These are phyloP conservation scores for Porites evermanni DNA, from an alignment of 92 coral and sea anemone genomes.

Conservation along the genomic window DNA sequence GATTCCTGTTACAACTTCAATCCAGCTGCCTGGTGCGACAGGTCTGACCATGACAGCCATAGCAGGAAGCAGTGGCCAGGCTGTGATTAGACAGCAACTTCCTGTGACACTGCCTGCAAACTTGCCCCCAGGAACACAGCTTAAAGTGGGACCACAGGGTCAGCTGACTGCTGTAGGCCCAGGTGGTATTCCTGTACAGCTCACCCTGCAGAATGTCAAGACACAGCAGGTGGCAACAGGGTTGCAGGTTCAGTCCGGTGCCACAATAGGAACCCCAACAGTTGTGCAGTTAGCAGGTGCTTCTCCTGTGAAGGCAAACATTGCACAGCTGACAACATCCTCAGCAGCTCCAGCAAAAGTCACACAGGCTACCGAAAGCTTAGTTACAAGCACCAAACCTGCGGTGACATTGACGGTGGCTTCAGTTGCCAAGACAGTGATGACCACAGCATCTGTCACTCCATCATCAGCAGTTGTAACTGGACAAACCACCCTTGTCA, in stretches of 20 bases:
- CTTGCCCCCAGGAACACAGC: conserved; percentile 85
- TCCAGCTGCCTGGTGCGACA: conserved; percentile 44
- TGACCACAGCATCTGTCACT: conserved; percentile 30
- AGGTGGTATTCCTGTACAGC: conserved; percentile 87
- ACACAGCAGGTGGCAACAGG: conserved; percentile 71
- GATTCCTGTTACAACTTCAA: conserved; percentile 58
- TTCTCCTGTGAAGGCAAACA: conserved; percentile 51
- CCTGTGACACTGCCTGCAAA: conserved; percentile 80
- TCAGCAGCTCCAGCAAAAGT: conserved; percentile 39
- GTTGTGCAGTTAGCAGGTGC: conserved; percentile 54
- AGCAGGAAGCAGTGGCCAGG: conserved; percentile 46
- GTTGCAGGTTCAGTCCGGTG: conserved; percentile 71
- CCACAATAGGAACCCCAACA: conserved; percentile 55
- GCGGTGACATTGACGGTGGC: conserved; percentile 33
- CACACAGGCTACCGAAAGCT: conserved; percentile 11
- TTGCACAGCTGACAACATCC: conserved; percentile 42
- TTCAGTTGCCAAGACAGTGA: conserved; percentile 32
- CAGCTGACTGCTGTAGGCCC: conserved; percentile 91
- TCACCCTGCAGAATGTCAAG: conserved; percentile 79
- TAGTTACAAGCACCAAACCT: conserved; percentile 13
- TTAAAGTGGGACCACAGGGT: conserved; percentile 87
- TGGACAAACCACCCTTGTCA: conserved; percentile 13
- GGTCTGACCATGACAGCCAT: conserved; percentile 42
- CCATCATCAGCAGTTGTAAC: neutral
- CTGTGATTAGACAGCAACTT: conserved; percentile 68